These are phyloP conservation scores for Steromphala cineraria DNA, from an alignment of 2,888 invertebrate genomes.

Conservation along the genomic window DNA sequence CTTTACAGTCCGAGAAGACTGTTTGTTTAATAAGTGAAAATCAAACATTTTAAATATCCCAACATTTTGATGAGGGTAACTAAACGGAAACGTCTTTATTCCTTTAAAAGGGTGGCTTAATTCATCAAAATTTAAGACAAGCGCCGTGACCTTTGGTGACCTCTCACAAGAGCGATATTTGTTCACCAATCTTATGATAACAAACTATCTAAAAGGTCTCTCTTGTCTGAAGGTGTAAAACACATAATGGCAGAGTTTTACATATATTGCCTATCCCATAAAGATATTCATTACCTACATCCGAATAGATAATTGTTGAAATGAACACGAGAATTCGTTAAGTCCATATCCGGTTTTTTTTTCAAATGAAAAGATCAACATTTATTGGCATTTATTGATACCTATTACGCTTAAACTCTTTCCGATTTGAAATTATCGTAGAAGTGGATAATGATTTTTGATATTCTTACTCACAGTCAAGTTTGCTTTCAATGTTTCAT, in stretches of 20 bases:
- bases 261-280: background rate
- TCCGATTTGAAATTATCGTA: too few species aligned
- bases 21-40: slow-evolving; percentile 2
- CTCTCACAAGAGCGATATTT: background rate
- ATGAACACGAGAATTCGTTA: too few species aligned
- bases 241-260: background rate
- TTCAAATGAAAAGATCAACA: too few species aligned
- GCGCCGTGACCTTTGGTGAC: background rate
- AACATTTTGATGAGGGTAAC: background rate
- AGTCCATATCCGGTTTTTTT: too few species aligned
- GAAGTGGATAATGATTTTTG: too few species aligned
- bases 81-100: slow-evolving; percentile 5
- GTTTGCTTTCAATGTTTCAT: too few species aligned
- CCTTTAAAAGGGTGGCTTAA: background rate
- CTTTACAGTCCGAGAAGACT: background rate
- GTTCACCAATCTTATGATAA: background rate
- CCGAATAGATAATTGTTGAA: too few species aligned
- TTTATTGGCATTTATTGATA: too few species aligned
- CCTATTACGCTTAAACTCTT: too few species aligned
- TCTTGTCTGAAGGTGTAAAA: background rate
- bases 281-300: too few species aligned
- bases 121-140: slow-evolving; percentile 10
- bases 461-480: too few species aligned
- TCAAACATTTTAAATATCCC: slow-evolving; percentile 1
- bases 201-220: background rate